Evolutionary conservation across 2,888 invertebrate species (phyloP).

Genomic region (Pseudanteris insignis): DNA sequence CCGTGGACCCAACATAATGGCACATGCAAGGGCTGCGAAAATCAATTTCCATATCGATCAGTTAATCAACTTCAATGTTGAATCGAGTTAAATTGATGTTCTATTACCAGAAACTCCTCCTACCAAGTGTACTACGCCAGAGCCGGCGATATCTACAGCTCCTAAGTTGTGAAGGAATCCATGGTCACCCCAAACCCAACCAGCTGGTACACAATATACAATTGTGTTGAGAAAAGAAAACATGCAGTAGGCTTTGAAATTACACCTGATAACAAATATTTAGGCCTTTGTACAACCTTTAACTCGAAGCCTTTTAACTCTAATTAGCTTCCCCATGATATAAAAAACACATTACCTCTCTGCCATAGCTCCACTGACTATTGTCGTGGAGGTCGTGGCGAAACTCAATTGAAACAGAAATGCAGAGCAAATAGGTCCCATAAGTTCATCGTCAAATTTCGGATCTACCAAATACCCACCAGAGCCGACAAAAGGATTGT

Average conservation of each 20-base stretch:
- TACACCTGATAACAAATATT: constrained; percentile 74
- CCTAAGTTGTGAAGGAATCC: constrained; percentile 86
- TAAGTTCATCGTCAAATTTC: constrained; percentile 75
- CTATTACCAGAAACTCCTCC: constrained; percentile 72
- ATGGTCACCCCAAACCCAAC: constrained; percentile 91
- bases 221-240: constrained; percentile 89
- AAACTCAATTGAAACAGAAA: constrained; percentile 91
- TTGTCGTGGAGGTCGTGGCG: constrained; percentile 89
- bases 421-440: constrained; percentile 87
- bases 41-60: too few relatives aligned
- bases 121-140: constrained; percentile 89
- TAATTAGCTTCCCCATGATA: too few relatives aligned
- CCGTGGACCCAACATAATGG: constrained; percentile 89
- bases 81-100: too few relatives aligned
- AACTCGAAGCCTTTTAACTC: too few relatives aligned
- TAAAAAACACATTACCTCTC: too few relatives aligned
- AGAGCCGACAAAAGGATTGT: constrained; percentile 83
- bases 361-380: constrained; percentile 94
- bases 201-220: constrained; percentile 92
- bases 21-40: constrained; percentile 80
- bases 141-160: constrained; percentile 92
- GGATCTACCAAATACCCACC: constrained; percentile 83
- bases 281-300: too few relatives aligned
- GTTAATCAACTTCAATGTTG: too few relatives aligned
- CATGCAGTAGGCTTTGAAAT: constrained; percentile 89